A percentile compares a stretch with the other conserved stretches of the same genome.
Conservation (phyloP, 92 coral and sea anemone species). For the Pocillopora grandis region DNA sequence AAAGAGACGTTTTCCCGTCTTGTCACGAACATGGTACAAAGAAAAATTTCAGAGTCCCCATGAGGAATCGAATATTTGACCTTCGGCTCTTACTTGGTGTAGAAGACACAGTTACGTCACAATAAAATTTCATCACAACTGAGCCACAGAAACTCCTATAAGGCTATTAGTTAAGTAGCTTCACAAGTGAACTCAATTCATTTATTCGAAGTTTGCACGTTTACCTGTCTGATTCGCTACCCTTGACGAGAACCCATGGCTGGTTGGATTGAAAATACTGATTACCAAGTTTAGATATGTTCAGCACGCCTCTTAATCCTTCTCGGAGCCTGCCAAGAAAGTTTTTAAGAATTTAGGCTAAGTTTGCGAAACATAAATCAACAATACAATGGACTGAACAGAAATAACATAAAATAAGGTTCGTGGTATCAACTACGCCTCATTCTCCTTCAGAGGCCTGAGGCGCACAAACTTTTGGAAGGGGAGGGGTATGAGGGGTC, state of each 20-base stretch:
- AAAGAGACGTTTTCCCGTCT: too few relatives aligned
- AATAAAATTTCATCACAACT: neutral
- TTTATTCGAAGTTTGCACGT: neutral
- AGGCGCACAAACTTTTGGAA: too few relatives aligned
- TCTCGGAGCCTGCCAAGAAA: conserved; percentile 74
- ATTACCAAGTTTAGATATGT: conserved; percentile 95
- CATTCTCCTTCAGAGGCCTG: too few relatives aligned
- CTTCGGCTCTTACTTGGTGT: neutral
- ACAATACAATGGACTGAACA: too few relatives aligned
- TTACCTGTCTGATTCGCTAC: conserved; percentile 86
- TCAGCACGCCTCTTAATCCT: conserved; percentile 82
- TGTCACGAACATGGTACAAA: too few relatives aligned
- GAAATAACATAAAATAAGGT: too few relatives aligned
- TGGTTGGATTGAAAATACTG: conserved; percentile 92
- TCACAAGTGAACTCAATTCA: neutral
- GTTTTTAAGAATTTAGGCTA: neutral
- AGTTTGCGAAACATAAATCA: neutral
- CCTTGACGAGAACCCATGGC: conserved; percentile 98
- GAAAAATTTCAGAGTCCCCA: too few relatives aligned
- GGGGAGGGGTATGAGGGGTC: too few relatives aligned
- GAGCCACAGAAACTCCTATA: neutral
- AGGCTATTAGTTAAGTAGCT: too few relatives aligned
- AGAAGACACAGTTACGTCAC: neutral
- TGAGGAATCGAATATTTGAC: too few relatives aligned
- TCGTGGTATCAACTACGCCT: too few relatives aligned